These are phyloP conservation scores for Buphagus erythrorhynchus DNA, from an alignment of 2,797 vertebrate genomes.

Conservation along the genomic window DNA sequence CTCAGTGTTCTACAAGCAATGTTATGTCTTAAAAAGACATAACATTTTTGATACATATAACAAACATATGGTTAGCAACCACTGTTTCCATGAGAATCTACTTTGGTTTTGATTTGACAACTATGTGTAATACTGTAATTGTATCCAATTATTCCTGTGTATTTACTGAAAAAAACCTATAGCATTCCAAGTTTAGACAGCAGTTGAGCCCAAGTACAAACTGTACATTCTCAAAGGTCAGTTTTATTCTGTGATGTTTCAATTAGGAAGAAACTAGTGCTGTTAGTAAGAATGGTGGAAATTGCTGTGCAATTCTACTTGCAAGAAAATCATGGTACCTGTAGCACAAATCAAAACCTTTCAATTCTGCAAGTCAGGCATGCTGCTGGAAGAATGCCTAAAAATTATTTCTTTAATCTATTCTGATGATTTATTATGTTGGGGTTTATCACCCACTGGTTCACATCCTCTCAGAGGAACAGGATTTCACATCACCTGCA, in stretches of 20 bases:
- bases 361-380: neutral
- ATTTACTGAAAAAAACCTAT: neutral
- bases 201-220: neutral
- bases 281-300: neutral
- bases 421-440: neutral
- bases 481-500: neutral
- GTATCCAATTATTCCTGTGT: neutral
- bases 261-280: neutral
- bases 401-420: neutral
- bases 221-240: neutral
- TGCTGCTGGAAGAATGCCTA: neutral
- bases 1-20: neutral
- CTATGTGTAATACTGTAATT: neutral
- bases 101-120: neutral
- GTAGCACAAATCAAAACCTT: neutral
- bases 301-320: neutral
- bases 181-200: neutral
- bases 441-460: neutral
- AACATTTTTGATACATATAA: neutral
- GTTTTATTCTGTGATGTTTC: neutral
- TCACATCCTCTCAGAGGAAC: neutral
- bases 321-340: neutral
- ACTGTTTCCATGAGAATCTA: neutral
- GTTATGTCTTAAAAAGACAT: neutral
- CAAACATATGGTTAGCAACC: neutral